These are phyloP conservation scores for Ligdia adustata DNA, from an alignment of 2,888 invertebrate species.

Conservation along the genomic window DNA sequence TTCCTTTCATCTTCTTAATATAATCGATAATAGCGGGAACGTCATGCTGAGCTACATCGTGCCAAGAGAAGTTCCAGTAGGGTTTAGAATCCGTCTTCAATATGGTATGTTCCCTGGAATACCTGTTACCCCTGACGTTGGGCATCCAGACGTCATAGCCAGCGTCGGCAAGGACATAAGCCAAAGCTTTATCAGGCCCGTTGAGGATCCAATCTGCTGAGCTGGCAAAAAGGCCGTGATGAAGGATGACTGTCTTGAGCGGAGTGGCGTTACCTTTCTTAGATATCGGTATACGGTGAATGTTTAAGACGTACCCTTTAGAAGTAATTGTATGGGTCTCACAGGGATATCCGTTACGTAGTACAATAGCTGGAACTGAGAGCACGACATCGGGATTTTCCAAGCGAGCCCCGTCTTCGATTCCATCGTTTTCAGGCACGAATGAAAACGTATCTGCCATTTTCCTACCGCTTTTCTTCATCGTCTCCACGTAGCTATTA, in stretches of 20 bases:
- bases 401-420: conserved; percentile 44
- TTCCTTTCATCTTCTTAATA: conserved; percentile 60
- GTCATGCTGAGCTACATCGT: conserved; percentile 94
- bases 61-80: conserved; percentile 92
- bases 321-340: conserved; percentile 90
- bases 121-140: conserved; percentile 92
- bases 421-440: conserved; percentile 37
- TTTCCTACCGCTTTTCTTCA: conserved; percentile 54
- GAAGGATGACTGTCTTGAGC: conserved; percentile 84
- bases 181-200: conserved; percentile 86
- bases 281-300: conserved; percentile 90
- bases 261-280: conserved; percentile 56
- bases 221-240: conserved; percentile 92
- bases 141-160: conserved; percentile 93
- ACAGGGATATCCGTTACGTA: conserved; percentile 86
- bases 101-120: conserved; percentile 86
- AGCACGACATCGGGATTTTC: conserved; percentile 62
- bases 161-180: conserved; percentile 86
- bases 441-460: conserved; percentile 56
- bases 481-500: conserved; percentile 55
- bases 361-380: conserved; percentile 66
- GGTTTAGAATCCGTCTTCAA: conserved; percentile 80
- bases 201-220: conserved; percentile 91
- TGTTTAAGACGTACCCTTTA: conserved; percentile 91
- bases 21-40: conserved; percentile 93